These are phyloP conservation scores for Cyrtorhinus lividipennis DNA, from an alignment of 1,140 invertebrate species.

Conservation along the genomic window DNA sequence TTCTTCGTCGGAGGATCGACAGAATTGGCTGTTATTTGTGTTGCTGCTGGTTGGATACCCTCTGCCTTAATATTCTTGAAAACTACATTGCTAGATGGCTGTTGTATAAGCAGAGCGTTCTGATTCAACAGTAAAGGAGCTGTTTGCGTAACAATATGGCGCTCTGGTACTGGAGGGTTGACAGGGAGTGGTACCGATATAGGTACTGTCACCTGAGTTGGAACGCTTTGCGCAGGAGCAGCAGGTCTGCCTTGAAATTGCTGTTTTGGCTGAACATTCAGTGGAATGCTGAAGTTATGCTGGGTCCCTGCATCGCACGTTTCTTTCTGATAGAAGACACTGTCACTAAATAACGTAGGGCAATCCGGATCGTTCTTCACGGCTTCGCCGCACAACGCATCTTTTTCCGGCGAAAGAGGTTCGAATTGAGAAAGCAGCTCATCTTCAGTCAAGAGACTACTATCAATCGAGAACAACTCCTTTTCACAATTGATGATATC, in stretches of 20 bases:
- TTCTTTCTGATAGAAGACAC: background rate
- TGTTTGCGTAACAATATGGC: background rate
- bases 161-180: background rate
- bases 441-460: slow-evolving; percentile 21
- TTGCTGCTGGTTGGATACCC: background rate
- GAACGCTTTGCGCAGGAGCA: no score
- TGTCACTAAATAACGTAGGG: background rate
- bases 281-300: background rate
- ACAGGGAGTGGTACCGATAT: background rate
- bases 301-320: background rate
- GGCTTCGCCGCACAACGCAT: slow-evolving; percentile 5
- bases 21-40: background rate
- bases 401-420: slow-evolving; percentile 13
- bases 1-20: slow-evolving; percentile 1
- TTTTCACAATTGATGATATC: slow-evolving; percentile 24
- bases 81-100: slow-evolving; percentile 13
- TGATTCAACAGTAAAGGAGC: slow-evolving; percentile 12
- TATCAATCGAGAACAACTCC: slow-evolving; percentile 23
- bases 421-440: slow-evolving; percentile 19
- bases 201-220: background rate
- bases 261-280: background rate
- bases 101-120: slow-evolving; percentile 17
- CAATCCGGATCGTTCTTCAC: background rate
- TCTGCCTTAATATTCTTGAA: slow-evolving; percentile 18
- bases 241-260: background rate